phyloP scores from a whole-genome alignment of 2,888 invertebrate species.

The Loripinus fragilis region DNA sequence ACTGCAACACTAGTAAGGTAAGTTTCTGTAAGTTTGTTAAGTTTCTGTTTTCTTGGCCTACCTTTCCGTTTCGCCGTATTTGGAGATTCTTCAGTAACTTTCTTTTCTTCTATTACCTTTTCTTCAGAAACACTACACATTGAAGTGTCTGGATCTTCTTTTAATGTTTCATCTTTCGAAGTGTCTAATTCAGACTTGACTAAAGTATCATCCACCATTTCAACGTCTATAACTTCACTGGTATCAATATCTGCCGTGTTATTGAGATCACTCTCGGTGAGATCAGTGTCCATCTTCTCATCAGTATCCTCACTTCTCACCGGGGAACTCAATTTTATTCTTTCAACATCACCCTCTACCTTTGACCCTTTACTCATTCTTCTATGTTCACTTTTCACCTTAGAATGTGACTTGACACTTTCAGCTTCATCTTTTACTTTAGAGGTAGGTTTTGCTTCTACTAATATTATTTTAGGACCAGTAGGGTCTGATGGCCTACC shows the following conservation, averaged over 20 bases:
- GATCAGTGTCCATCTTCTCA: not conserved
- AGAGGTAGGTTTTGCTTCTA: not conserved
- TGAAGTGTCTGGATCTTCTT: conserved; percentile 30
- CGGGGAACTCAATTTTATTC: not conserved
- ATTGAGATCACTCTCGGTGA: not conserved
- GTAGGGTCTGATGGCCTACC: not conserved
- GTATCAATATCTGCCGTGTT: conserved; percentile 24
- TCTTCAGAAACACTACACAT: not conserved
- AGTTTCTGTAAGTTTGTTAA: too few species aligned
- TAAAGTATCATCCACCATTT: conserved; percentile 35
- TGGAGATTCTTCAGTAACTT: not conserved
- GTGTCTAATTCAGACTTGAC: conserved; percentile 37
- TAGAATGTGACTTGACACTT: not conserved
- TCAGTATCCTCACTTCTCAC: not conserved
- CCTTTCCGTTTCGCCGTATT: not conserved
- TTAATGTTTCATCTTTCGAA: conserved; percentile 20
- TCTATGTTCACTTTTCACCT: not conserved
- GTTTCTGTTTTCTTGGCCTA: not conserved
- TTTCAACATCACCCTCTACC: not conserved
- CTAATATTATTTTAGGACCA: not conserved
- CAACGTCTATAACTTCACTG: conserved; percentile 29
- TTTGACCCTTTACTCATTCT: not conserved
- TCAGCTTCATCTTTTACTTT: not conserved
- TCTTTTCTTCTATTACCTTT: not conserved
- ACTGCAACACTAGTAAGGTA: too few species aligned